Conservation (phyloP, 2,113 vertebrate species). For the Aptenodytes forsteri region DNA sequence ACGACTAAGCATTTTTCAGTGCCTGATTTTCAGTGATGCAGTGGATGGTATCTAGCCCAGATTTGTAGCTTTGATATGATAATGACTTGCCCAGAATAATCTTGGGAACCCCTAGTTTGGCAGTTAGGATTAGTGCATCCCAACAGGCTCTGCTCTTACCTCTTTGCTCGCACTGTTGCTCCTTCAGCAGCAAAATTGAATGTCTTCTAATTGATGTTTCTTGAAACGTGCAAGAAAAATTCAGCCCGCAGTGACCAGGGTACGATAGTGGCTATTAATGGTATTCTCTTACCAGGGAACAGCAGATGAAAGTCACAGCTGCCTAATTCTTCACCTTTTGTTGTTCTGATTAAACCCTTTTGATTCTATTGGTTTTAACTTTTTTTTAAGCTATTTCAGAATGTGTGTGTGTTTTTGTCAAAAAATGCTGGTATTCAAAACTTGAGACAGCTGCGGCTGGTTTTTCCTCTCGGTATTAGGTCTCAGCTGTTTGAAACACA, state of each 20-base stretch:
- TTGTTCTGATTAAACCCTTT: neutral
- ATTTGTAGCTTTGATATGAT: neutral
- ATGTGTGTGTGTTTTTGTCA: neutral
- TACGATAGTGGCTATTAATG: neutral
- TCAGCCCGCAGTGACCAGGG: neutral
- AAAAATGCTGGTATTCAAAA: neutral
- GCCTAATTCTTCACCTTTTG: neutral
- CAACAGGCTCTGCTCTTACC: neutral
- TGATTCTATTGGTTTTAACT: neutral
- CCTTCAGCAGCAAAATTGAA: neutral
- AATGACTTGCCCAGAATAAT: neutral
- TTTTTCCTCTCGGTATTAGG: neutral
- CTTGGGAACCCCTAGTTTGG: neutral
- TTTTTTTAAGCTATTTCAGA: neutral
- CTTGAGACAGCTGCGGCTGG: neutral
- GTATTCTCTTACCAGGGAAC: neutral
- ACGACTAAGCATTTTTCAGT: neutral
- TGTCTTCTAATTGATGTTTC: neutral
- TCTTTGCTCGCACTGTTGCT: neutral
- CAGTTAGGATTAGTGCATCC: constrained; percentile 1
- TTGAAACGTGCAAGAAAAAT: neutral
- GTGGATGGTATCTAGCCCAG: neutral
- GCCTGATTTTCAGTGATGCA: neutral
- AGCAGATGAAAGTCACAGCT: neutral
- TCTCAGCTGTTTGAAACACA: neutral